Base-by-base conservation (phyloP, 2,888 invertebrate species). In the Nemotelus pantherinus region DNA sequence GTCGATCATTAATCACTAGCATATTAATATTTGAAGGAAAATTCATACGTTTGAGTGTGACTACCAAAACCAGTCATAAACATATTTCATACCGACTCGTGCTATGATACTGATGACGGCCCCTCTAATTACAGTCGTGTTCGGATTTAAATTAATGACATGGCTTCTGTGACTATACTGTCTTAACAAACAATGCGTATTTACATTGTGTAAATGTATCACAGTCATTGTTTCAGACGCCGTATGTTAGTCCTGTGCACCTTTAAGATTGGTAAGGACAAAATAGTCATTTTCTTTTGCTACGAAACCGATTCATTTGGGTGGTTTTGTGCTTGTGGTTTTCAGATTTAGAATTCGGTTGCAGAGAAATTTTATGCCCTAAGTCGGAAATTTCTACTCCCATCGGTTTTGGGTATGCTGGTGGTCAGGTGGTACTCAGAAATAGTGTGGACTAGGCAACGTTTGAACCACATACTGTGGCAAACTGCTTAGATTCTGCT, bases 21-120 rank as follows among this genome's bases (percentile, higher is more conserved):
- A 39, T 60, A 57, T 63, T 74, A 74, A 74, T 74, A 72, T 63
- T 74, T 74, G 44, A 74, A 63, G 48, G 25, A 48, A 74, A 63
- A 25, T 50, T n/a, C 74, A 48, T 60, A 57, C 44, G 6, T 43
- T 74, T 39, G 5, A 25, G 25, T 68, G 48, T 25, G 67, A n/a
- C 57, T 57, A 7, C 7, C 10, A 53, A 10, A 53, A 10, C 10
- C 25, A 25, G 25, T 25, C 25, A 25, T 25, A 25, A 25, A 25
- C 25, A 25, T 25, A 25, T 25, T 25, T 25, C 25, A 25, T 25
- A 25, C 25, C 25, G 25, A 25, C 25, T 25, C 1, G 25, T 25
- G 25, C 25, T 25, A 25, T 25, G 25, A 25, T 25, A 25, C 25
- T 25, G 25, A 25, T 25, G 25, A 25, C 10, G 3, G 39, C 10